Evolutionary conservation across 2,888 invertebrate genomes (phyloP), one percentile per base, ranked within the genome.

Genomic region (Zeuzera pyrina): DNA sequence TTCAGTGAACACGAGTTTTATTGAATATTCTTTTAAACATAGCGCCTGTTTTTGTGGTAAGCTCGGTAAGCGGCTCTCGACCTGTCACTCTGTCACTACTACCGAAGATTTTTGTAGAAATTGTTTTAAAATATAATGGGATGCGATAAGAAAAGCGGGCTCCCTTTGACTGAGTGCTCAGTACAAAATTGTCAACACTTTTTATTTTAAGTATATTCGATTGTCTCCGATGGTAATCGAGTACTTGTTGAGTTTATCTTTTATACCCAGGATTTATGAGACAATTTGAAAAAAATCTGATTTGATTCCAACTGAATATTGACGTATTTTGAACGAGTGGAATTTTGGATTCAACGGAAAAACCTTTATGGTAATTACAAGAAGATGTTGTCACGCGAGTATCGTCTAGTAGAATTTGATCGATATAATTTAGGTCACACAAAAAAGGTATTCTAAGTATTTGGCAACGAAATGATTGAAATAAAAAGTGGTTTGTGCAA

Each of bases 161-260:
- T n/a, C 10, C 33, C 30, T 39, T 35, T 34, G 33, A 25, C 21
- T 10, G 16, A 42, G 13, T 34, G 35, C 48, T 56, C 42, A 31
- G 47, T 36, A 50, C 52, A 48, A 56, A 54, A 52, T 57, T 56
- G 58, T 45, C 44, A 41, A 36, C 38, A 29, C 35, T 60, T 62
- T 63, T 25, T 25, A n/a, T 59, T 63, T 52, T 49, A 42, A 38
- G 45, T 42, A 42, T 38, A 42, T n/a, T 45, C 59, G 50, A 60
- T 57, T 56, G 59, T 57, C 57, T 57, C 45, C 49, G 47, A 57
- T 60, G 61, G 46, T 53, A 56, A 62, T 57, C 45, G 40, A 31
- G 33, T n/a, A n/a, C n/a, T n/a, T n/a, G n/a, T n/a, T n/a, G n/a
- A n/a, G n/a, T n/a, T n/a, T n/a, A n/a, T n/a, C n/a, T n/a, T n/a